These are phyloP conservation scores for Junonia oenone DNA, from an alignment of 2,888 invertebrate genomes.

Conservation along the genomic window DNA sequence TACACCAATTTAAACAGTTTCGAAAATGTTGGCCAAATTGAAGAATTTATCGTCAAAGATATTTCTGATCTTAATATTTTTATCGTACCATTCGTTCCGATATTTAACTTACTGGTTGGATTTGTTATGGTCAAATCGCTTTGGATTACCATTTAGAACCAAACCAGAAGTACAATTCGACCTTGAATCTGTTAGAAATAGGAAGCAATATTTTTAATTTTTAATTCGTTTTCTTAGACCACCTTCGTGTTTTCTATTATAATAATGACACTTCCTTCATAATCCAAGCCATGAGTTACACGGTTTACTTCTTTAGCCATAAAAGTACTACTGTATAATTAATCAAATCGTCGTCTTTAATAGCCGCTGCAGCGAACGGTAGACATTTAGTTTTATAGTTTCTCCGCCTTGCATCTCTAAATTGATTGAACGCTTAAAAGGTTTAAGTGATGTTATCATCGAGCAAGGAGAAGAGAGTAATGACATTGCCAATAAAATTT, in stretches of 20 bases:
- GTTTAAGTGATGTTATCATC: constrained; percentile 22
- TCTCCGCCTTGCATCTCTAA: constrained; percentile 6
- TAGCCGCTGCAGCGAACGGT: not conserved
- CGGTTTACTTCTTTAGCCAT: not conserved
- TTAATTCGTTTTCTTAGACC: not conserved
- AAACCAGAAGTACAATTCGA: constrained; percentile 16
- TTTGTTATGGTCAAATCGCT: constrained; percentile 22
- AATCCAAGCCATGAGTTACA: not conserved
- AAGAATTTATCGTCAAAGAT: not conserved
- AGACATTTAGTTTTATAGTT: constrained; percentile 1
- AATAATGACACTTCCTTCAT: not conserved
- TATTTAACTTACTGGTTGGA: constrained; percentile 18
- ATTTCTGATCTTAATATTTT: not conserved
- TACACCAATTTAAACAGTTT: not conserved
- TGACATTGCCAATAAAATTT: constrained; percentile 32
- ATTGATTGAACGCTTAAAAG: constrained; percentile 23
- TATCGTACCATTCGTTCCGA: constrained; percentile 20
- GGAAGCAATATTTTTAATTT: not conserved
- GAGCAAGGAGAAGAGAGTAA: constrained; percentile 29
- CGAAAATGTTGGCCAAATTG: not conserved
- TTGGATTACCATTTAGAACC: constrained; percentile 14
- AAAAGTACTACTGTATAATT: not conserved
- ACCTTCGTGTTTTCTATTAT: not conserved
- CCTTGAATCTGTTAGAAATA: constrained; percentile 7
- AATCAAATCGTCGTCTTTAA: not conserved